Evolutionary conservation across 2,888 invertebrate genomes (phyloP).

Genomic region (Chironomus riparius): DNA sequence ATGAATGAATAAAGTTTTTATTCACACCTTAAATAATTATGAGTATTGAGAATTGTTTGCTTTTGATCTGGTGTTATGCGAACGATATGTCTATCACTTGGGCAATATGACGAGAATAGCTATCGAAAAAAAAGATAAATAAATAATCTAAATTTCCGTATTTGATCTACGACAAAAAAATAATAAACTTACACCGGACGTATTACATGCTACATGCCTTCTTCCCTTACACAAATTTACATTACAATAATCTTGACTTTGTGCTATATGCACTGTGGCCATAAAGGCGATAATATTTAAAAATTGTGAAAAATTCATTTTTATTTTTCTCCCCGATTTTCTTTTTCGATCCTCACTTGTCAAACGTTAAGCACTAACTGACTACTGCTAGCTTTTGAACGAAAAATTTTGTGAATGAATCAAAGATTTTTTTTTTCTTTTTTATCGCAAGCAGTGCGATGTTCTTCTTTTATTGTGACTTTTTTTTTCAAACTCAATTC

Average conservation of each 20-base stretch:
- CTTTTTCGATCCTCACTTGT: slow-evolving; percentile 2
- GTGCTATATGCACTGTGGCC: background rate
- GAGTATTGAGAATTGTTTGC: slow-evolving; percentile 10
- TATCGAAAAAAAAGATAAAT: background rate
- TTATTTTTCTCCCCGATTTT: background rate
- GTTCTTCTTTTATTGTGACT: background rate
- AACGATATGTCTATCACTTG: slow-evolving; percentile 6
- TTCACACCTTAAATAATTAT: slow-evolving; percentile 13
- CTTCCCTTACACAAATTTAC: slow-evolving; percentile 12
- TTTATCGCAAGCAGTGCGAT: background rate
- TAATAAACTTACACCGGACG: slow-evolving; percentile 8
- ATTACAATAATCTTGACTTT: slow-evolving; percentile 17
- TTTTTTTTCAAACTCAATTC: background rate
- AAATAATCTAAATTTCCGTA: background rate
- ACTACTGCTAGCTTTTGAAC: background rate
- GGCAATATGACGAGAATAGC: slow-evolving; percentile 8
- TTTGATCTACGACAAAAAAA: background rate
- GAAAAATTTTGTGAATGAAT: background rate
- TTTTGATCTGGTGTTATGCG: background rate
- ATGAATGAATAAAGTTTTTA: background rate
- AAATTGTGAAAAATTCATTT: background rate
- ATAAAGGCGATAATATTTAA: background rate
- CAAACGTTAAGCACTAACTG: slow-evolving; percentile 15
- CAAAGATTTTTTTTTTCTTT: background rate
- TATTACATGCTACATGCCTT: slow-evolving; percentile 3